Evolutionary conservation across 2,888 invertebrate genomes (phyloP).

Genomic region (Caenorhabditis sp.): DNA sequence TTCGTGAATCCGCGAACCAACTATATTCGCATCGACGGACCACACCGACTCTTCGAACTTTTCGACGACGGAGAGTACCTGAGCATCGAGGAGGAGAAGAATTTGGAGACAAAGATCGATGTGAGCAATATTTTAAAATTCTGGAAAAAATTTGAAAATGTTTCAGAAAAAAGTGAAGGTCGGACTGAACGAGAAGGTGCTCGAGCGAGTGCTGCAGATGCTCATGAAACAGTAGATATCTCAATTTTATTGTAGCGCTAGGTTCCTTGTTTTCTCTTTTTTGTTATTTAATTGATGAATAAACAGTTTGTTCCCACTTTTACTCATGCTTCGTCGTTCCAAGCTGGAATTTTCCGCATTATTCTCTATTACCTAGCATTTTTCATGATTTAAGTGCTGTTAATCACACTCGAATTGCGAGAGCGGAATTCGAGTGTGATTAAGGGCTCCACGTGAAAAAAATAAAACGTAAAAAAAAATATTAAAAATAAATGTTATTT

Average conservation of each 20-base stretch:
- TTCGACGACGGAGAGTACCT: conserved; percentile 39
- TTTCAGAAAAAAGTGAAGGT: conserved; percentile 12
- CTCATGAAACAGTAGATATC: conserved; percentile 62
- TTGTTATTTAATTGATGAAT: conserved; percentile 7
- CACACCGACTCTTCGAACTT: conserved; percentile 50
- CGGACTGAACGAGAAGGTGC: conserved; percentile 64
- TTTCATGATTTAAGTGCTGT: too few relatives aligned
- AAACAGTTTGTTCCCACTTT: not conserved
- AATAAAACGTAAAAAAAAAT: too few relatives aligned
- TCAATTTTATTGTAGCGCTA: conserved; percentile 10
- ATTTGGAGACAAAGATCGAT: conserved; percentile 4
- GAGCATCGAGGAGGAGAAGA: conserved; percentile 16
- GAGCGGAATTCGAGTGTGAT: too few relatives aligned
- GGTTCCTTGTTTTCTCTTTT: conserved; percentile 23
- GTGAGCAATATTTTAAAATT: not conserved
- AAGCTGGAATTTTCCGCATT: conserved; percentile 15
- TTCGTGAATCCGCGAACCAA: conserved; percentile 64
- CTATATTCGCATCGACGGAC: conserved; percentile 61
- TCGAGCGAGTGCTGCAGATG: conserved; percentile 68
- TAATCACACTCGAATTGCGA: too few relatives aligned
- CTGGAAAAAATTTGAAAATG: too few relatives aligned
- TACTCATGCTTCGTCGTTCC: not conserved
- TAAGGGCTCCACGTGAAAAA: too few relatives aligned
- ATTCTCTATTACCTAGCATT: too few relatives aligned
- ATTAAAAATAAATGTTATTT: too few relatives aligned